These are phyloP conservation scores for Podabrus alpinus DNA, from an alignment of 2,888 invertebrate genomes.

Conservation along the genomic window DNA sequence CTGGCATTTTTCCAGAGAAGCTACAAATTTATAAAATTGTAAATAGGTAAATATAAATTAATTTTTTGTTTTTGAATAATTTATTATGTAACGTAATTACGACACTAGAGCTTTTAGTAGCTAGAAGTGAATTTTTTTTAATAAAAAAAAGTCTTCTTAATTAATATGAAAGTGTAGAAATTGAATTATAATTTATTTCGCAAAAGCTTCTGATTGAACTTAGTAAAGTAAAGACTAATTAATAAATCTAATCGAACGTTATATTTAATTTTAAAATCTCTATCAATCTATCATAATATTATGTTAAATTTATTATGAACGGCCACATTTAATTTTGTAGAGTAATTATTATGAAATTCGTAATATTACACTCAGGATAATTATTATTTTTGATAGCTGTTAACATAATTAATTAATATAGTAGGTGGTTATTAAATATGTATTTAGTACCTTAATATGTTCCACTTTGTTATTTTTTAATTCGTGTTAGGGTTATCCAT, in stretches of 20 bases:
- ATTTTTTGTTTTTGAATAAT: not conserved
- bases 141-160: not conserved
- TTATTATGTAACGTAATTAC: not conserved
- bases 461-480: not conserved
- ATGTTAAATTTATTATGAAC: not conserved
- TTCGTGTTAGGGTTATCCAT: not conserved
- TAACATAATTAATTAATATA: not conserved
- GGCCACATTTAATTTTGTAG: not conserved
- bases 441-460: not conserved
- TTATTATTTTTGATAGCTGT: not conserved
- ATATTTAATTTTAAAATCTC: not conserved
- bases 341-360: not conserved
- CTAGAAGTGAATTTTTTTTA: not conserved
- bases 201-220: not conserved
- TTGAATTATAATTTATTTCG: not conserved
- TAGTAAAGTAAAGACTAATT: not conserved
- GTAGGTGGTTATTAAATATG: too few species aligned
- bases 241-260: not conserved
- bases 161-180: not conserved
- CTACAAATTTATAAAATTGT: not conserved
- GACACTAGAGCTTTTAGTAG: not conserved
- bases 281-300: not conserved
- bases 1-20: not conserved
- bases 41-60: not conserved
- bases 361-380: not conserved